Evolutionary conservation across 2,888 invertebrate species (phyloP).

Genomic region (Lathronympha strigana): DNA sequence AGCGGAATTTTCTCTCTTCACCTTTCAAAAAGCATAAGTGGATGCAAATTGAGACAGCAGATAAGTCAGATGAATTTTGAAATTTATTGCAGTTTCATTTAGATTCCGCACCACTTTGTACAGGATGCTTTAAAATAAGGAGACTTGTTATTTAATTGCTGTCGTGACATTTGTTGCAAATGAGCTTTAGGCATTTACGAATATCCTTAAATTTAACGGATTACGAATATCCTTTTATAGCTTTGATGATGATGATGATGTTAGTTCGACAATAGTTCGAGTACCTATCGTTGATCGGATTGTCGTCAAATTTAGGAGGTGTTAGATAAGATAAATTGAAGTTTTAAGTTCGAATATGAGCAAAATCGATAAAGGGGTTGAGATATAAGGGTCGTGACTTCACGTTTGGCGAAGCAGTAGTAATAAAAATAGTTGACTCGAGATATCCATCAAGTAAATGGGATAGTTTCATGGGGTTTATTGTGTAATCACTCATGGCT

Average conservation of each 20-base stretch:
- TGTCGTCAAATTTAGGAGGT: too few species aligned
- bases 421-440: not conserved
- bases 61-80: not conserved
- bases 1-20: not conserved
- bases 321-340: too few species aligned
- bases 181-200: too few species aligned
- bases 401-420: too few species aligned
- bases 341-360: too few species aligned
- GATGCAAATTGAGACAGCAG: not conserved
- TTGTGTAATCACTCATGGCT: conserved; percentile 16
- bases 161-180: conserved; percentile 10
- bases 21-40: not conserved
- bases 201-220: too few species aligned
- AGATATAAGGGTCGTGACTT: too few species aligned
- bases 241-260: too few species aligned
- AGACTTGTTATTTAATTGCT: conserved; percentile 11
- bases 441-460: conserved; percentile 4
- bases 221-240: too few species aligned
- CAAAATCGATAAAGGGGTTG: too few species aligned
- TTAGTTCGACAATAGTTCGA: too few species aligned
- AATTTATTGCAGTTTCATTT: conserved; percentile 9
- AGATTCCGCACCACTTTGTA: conserved; percentile 8
- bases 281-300: too few species aligned
- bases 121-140: not conserved
- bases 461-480: conserved; percentile 13